These are phyloP conservation scores for Rhabdomys dilectus DNA, from an alignment of 2,113 vertebrate genomes.

Conservation along the genomic window DNA sequence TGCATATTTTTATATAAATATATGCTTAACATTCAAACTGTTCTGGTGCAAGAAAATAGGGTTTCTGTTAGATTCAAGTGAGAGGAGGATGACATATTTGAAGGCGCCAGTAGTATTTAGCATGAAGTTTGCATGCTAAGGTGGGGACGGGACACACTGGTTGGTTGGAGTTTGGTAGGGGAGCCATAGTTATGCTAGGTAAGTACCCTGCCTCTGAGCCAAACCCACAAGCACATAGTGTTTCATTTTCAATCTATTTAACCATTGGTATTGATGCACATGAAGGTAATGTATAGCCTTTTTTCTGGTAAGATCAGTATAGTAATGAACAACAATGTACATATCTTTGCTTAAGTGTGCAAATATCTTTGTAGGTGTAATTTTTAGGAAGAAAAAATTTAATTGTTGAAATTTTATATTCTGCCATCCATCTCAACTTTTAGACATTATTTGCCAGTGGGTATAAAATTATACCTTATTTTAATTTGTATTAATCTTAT, in stretches of 20 bases:
- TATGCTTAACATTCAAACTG: background rate
- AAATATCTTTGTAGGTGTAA: slow-evolving; percentile 43
- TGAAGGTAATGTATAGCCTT: slow-evolving; percentile 15
- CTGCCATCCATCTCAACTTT: background rate
- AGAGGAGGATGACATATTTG: background rate
- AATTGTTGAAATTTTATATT: slow-evolving; percentile 32
- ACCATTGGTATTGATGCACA: background rate
- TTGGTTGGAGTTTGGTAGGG: background rate
- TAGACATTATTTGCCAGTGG: slow-evolving; percentile 5
- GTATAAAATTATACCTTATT: slow-evolving; percentile 45
- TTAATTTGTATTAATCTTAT: slow-evolving; percentile 40
- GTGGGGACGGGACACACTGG: background rate
- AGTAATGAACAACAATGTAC: background rate
- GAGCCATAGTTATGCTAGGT: background rate
- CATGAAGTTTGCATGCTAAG: background rate
- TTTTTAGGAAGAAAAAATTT: slow-evolving; percentile 24
- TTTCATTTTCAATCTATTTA: slow-evolving; percentile 11
- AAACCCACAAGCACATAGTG: background rate
- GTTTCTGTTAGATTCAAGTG: background rate
- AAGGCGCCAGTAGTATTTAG: background rate
- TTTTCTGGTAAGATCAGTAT: background rate
- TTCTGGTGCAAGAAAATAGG: background rate
- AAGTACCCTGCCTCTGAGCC: background rate
- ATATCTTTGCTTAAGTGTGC: background rate
- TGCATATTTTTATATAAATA: slow-evolving; percentile 35